A percentile compares a stretch with the other conserved stretches of the same genome.
Evolutionary conservation across 1,140 invertebrate genomes (phyloP).

Genomic region (Halictus rubicundus): DNA sequence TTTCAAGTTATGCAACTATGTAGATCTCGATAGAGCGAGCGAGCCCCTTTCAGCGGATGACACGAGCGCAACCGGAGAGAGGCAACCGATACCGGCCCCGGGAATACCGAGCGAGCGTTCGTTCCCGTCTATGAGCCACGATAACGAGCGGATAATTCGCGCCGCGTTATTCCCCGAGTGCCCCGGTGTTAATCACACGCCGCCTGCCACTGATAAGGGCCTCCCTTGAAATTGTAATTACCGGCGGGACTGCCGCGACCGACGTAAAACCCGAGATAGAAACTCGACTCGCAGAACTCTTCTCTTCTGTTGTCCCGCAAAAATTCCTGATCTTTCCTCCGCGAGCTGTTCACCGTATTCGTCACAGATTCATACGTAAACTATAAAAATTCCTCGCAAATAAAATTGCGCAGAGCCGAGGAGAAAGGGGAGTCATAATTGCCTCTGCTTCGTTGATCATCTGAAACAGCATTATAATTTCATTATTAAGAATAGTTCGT

Average conservation of each 20-base stretch:
- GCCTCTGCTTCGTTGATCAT: no score
- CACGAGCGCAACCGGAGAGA: conserved; percentile 29
- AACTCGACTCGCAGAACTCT: neutral
- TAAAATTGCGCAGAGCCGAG: no score
- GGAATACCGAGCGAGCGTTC: conserved; percentile 1
- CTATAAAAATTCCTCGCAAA: no score
- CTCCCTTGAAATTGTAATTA: conserved; percentile 44
- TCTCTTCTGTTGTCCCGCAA: neutral
- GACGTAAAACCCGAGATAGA: neutral
- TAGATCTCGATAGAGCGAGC: conserved; percentile 62
- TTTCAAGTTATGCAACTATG: conserved; percentile 69
- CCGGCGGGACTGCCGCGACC: neutral
- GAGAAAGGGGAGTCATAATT: no score
- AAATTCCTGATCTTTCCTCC: no score
- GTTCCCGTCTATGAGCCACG: conserved; percentile 17
- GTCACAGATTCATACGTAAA: no score
- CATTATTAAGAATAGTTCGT: no score
- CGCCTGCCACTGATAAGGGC: conserved; percentile 20
- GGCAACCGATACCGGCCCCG: neutral
- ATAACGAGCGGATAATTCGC: conserved; percentile 34
- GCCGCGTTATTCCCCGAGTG: neutral
- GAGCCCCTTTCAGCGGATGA: conserved; percentile 50
- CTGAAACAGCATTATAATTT: no score
- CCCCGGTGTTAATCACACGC: conserved; percentile 30
- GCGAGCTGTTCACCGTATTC: no score